Base-by-base conservation (phyloP, 2,888 invertebrate species). In the Drosophila suboccidentalis region DNA sequence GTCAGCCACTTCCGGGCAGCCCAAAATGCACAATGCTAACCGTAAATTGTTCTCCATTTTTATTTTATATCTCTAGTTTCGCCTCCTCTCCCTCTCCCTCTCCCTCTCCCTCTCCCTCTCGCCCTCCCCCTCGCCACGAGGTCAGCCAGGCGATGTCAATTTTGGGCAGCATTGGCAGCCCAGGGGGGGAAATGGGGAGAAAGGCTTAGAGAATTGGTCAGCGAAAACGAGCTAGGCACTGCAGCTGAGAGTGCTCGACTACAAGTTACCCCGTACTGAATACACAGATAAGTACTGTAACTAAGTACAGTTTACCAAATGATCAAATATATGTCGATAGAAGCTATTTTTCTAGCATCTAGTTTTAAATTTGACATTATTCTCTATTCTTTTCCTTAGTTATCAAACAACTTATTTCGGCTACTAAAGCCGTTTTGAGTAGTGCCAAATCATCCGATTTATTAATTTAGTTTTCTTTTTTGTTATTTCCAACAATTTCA, bases 31-130 rank as follows among this genome's bases (percentile, higher is more conserved):
- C 59, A 78, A 59, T 68, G 66, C 59, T 36, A 72, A 69, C 69
- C 70, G 71, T 78, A 85, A 87, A 87, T 87, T 87, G 87, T 68
- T 68, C 73, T 73, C 73, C 73, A 85, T 85, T 85, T 86, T 75
- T 84, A 78, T 80, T 29, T 29, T 29, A 29, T 29, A 29, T 29
- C 29, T 29, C 71, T 82, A 76, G 84, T 79, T 81, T 81, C 66
- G 58, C 63, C 15, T 26, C 26, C 26, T 2, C 26, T 5, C 5
- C 2, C 26, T 5, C 4, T 5, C 5, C 26, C 26, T 5, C 26
- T 26, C 26, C 26, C 4, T 26, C 26, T 5, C 26, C 0, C 26
- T 5, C 4, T 19, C n/a, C 26, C 26, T 6, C 26, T 19, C 19
- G 19, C 19, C 26, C 26, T 26, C 26, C 3, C 26, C 26, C 0